These are phyloP conservation scores for Hydropotes inermis DNA, from an alignment of 2,113 vertebrate species.

Conservation along the genomic window DNA sequence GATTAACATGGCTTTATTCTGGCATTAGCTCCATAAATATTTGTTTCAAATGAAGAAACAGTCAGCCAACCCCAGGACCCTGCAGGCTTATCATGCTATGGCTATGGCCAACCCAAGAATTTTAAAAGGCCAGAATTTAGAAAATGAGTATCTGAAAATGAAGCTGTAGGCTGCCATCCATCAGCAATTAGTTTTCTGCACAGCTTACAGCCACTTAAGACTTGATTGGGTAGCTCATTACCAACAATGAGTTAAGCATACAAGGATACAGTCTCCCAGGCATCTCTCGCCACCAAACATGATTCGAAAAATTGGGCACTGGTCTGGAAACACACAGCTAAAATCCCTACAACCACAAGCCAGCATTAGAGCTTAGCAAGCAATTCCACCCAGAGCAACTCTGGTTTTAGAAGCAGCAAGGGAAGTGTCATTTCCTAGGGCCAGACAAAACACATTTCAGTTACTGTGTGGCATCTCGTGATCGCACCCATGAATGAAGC, in stretches of 20 bases:
- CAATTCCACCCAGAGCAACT: constrained; percentile 45
- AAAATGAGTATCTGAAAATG: constrained; percentile 59
- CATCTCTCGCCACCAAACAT: neutral
- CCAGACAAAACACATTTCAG: constrained; percentile 56
- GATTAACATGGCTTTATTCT: neutral
- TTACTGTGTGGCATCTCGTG: neutral
- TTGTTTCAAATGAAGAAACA: constrained; percentile 50
- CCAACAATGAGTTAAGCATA: constrained; percentile 49
- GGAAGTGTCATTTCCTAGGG: constrained; percentile 52
- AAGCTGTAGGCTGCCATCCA: constrained; percentile 31
- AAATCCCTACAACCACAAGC: constrained; percentile 24
- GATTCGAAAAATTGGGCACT: constrained; percentile 44
- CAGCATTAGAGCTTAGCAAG: constrained; percentile 36
- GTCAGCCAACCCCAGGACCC: constrained; percentile 45
- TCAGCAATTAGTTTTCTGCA: constrained; percentile 30
- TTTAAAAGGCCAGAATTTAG: constrained; percentile 62
- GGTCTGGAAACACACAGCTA: constrained; percentile 33
- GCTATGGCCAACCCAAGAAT: constrained; percentile 52
- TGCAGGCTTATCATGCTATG: constrained; percentile 39
- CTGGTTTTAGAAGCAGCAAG: constrained; percentile 43
- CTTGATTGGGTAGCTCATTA: constrained; percentile 58
- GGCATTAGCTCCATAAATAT: constrained; percentile 38
- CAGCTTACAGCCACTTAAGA: constrained; percentile 47
- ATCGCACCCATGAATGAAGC: constrained; percentile 8
- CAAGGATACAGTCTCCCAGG: constrained; percentile 51